These are phyloP conservation scores for Vespertilio murinus DNA, from an alignment of 2,797 vertebrate genomes.

Conservation along the genomic window DNA sequence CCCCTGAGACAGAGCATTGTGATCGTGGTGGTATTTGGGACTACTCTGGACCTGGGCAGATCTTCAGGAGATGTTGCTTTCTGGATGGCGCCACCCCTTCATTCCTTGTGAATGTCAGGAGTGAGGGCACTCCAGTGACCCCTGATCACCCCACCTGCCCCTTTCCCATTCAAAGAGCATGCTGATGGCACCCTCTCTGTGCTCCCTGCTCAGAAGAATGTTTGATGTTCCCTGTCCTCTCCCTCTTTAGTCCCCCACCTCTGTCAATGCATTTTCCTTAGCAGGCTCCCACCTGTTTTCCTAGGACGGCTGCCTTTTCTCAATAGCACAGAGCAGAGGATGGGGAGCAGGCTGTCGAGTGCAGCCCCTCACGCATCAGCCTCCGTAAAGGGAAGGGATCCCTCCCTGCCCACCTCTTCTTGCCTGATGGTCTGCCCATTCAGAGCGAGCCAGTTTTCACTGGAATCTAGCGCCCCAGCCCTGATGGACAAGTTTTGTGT, in stretches of 20 bases:
- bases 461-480: neutral
- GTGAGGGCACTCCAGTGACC: neutral
- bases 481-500: neutral
- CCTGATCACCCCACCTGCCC: neutral
- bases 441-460: neutral
- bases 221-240: neutral
- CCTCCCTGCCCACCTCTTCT: neutral
- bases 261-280: neutral
- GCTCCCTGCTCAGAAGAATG: neutral
- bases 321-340: neutral
- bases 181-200: neutral
- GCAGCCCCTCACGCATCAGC: neutral
- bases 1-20: neutral
- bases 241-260: neutral
- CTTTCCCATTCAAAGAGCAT: neutral
- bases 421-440: fast-evolving
- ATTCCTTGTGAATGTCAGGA: neutral
- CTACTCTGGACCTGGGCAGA: neutral
- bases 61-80: neutral
- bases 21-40: neutral
- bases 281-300: neutral
- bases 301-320: slow-evolving; percentile 46
- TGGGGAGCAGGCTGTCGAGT: neutral
- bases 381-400: neutral
- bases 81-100: neutral